A percentile compares a stretch with the other conserved stretches of the same genome.
Evolutionary conservation across 1,140 invertebrate species (phyloP).

Genomic region (Habropoda laboriosa): DNA sequence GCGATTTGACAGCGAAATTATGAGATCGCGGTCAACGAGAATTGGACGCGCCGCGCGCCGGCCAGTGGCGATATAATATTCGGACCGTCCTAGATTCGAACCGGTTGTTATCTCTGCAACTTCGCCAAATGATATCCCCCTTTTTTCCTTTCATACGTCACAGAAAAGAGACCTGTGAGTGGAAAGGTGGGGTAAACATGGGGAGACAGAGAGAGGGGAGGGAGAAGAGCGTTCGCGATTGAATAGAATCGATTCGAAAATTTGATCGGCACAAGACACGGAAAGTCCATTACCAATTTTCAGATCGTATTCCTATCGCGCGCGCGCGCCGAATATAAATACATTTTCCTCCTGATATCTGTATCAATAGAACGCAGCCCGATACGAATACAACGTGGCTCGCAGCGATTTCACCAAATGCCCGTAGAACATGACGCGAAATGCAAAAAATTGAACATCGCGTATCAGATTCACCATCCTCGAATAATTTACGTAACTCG

Average conservation of each 20-base stretch:
- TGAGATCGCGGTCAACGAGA: conserved; percentile 3
- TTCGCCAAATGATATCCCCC: neutral
- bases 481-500: conserved; percentile 24
- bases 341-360: conserved; percentile 63
- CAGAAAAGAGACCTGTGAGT: neutral
- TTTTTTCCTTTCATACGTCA: conserved; percentile 4
- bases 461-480: conserved; percentile 23
- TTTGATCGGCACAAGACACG: conserved; percentile 64
- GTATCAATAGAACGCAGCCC: conserved; percentile 57
- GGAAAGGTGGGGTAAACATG: neutral
- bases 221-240: conserved; percentile 10
- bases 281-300: conserved; percentile 75
- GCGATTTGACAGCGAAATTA: conserved; percentile 27
- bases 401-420: conserved; percentile 15
- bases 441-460: conserved; percentile 26
- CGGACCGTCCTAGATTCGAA: neutral
- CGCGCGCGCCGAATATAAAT: conserved; percentile 59
- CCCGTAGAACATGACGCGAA: conserved; percentile 13
- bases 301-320: conserved; percentile 58
- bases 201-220: neutral
- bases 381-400: neutral
- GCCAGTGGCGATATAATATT: conserved; percentile 12
- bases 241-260: conserved; percentile 53
- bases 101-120: conserved; percentile 7
- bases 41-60: neutral